phyloP scores from a whole-genome alignment of 2,113 vertebrate genomes.

The Aplodontia rufa region DNA sequence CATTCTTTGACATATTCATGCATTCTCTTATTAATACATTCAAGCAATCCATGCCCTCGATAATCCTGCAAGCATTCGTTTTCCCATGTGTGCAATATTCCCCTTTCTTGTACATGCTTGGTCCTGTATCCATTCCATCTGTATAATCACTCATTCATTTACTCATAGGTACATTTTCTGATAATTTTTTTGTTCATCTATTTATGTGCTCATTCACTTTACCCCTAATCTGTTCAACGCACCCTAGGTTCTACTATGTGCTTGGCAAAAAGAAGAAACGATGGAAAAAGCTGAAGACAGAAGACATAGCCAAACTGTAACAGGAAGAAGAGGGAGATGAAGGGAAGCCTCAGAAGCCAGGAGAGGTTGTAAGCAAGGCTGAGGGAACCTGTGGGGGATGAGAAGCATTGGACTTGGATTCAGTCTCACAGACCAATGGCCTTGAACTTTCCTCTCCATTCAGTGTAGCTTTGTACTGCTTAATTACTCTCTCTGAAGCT shows the following conservation, averaged over 20 bases:
- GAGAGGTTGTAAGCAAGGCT: neutral
- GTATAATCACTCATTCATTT: neutral
- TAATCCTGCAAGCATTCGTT: neutral
- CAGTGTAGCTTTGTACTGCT: neutral
- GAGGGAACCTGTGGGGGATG: too few species aligned
- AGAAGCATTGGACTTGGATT: neutral
- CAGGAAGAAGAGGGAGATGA: neutral
- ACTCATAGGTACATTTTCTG: neutral
- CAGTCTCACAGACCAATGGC: neutral
- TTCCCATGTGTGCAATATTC: neutral
- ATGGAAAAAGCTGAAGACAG: neutral
- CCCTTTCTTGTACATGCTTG: neutral
- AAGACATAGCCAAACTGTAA: neutral
- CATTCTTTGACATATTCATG: neutral
- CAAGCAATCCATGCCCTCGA: neutral
- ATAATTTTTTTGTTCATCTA: neutral
- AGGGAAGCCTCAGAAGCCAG: neutral
- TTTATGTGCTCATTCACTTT: neutral
- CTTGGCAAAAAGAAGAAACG: neutral
- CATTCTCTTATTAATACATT: neutral
- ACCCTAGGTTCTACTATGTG: neutral
- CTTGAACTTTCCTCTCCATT: neutral
- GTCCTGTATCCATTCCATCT: neutral
- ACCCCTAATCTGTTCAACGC: neutral
- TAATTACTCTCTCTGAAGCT: neutral